Conservation (phyloP, 2,888 invertebrate genomes). For the Sarcophaga variegata region DNA sequence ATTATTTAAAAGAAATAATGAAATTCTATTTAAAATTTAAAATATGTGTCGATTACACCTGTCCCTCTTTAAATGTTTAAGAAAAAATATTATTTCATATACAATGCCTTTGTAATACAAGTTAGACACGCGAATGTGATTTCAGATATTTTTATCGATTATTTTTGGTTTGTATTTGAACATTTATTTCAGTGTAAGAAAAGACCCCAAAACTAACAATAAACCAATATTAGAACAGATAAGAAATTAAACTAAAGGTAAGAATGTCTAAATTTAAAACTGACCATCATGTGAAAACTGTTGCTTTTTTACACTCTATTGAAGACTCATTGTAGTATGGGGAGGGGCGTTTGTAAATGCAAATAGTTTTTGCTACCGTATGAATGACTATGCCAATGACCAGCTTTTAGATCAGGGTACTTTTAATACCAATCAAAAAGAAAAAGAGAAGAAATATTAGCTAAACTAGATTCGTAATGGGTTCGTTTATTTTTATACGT, state of each 20-base stretch:
- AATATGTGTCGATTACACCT: no score
- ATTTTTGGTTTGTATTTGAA: neutral
- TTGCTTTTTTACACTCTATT: slow-evolving; percentile 14
- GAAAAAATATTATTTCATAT: slow-evolving; percentile 8
- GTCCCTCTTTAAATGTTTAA: neutral
- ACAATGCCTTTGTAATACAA: slow-evolving; percentile 1
- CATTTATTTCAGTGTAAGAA: slow-evolving; percentile 14
- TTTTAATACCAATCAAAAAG: slow-evolving; percentile 22
- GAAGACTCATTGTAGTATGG: slow-evolving; percentile 59
- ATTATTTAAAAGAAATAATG: no score
- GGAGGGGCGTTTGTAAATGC: slow-evolving; percentile 3
- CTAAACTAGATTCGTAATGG: slow-evolving; percentile 62
- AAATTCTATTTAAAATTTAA: no score
- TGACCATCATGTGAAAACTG: slow-evolving; percentile 62
- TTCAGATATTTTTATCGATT: slow-evolving; percentile 35
- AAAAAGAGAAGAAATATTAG: neutral
- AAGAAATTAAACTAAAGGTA: slow-evolving; percentile 59
- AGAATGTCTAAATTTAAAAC: slow-evolving; percentile 63
- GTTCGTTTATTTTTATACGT: slow-evolving; percentile 21
- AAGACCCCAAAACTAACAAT: slow-evolving; percentile 25
- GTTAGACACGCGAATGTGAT: slow-evolving; percentile 43
- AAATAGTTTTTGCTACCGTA: slow-evolving; percentile 46
- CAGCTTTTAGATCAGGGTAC: slow-evolving; percentile 66
- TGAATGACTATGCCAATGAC: slow-evolving; percentile 62
- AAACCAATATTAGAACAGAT: neutral